Conservation (phyloP, 2,888 invertebrate genomes). For the Timema cristinae region DNA sequence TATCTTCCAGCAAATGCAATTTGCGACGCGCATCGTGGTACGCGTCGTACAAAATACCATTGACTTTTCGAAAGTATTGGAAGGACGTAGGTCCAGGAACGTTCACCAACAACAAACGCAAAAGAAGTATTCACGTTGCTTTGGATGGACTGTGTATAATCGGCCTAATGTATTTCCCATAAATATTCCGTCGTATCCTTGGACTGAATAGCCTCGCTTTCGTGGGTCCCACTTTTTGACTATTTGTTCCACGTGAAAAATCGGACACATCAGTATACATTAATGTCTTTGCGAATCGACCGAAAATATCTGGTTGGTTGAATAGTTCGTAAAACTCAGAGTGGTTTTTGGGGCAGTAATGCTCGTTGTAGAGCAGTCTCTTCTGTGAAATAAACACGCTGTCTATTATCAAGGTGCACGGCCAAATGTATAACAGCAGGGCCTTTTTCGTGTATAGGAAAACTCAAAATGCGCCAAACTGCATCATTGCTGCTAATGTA, state of each 20-base stretch:
- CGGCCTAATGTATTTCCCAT: constrained; percentile 30
- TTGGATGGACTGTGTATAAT: no score
- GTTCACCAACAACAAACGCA: no score
- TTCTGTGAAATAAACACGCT: constrained; percentile 39
- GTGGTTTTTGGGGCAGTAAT: constrained; percentile 29
- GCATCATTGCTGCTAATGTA: no score
- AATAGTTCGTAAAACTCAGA: constrained; percentile 35
- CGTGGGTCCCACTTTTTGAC: constrained; percentile 12
- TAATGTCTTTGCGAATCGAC: constrained; percentile 30
- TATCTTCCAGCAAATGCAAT: no score
- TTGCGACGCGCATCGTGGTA: no score
- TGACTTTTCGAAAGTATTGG: constrained; percentile 39
- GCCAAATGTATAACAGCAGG: no score
- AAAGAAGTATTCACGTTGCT: no score
- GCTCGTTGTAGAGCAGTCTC: constrained; percentile 36
- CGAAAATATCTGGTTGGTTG: constrained; percentile 29
- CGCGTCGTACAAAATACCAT: no score
- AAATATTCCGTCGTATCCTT: constrained; percentile 12
- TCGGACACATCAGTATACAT: constrained; percentile 19
- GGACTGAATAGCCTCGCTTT: constrained; percentile 27
- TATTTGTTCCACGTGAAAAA: constrained; percentile 32
- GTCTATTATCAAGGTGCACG: no score
- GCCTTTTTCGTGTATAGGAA: constrained; percentile 39
- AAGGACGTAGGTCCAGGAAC: constrained; percentile 41
- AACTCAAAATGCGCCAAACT: constrained; percentile 38